Base-by-base conservation (phyloP, 2,797 vertebrate species). In the Fringilla coelebs region DNA sequence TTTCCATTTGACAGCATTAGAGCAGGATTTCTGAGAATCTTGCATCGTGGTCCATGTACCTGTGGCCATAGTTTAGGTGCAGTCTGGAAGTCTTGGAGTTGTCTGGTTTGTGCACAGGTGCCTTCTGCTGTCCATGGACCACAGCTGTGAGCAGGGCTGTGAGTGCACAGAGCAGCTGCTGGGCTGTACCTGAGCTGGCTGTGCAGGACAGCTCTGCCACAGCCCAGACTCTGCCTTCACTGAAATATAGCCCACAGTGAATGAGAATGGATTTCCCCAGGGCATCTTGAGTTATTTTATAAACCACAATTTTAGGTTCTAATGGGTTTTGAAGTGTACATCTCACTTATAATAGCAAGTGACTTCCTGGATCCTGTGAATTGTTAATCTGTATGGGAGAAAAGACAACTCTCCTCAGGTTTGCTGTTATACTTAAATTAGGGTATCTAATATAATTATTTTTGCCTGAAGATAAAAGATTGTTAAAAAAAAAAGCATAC, bases 101-200 rank as follows among this genome's bases (percentile, higher is more conserved):
- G 31, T 40, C 15, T 58, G 13, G 15, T 58, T 68, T 73, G 73
- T 76, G 24, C 65, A 57, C 6, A 6, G 26, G 34, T 67, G 43
- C 31, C 6, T 90, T 66, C 7, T 58, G 0, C 11, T 34, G 7
- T 12, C 34, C 0, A 0, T 28, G 72, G 67, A 8, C 11, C 41
- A 14, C 8, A 52, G 41, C 32, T 55, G 43, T 31, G 61, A 40
- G 74, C 34, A 54, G n/a, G 34, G 4, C 34, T n/a, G 48, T 0
- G 17, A 48, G 70, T 1, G 16, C 54, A 4, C 38, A 36, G 58
- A 32, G 73, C 75, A 20, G 70, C 68, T 72, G 29, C 51, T 20
- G 13, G 21, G 16, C 16, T 8, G 4, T 5, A 4, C 54, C 67
- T 15, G 3, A 26, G 15, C 34, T 40, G 49, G 29, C 10, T 17